A percentile compares a stretch with the other conserved stretches of the same genome.
Evolutionary conservation across 2,113 vertebrate genomes (phyloP).

Genomic region (Peromyscus maniculatus): DNA sequence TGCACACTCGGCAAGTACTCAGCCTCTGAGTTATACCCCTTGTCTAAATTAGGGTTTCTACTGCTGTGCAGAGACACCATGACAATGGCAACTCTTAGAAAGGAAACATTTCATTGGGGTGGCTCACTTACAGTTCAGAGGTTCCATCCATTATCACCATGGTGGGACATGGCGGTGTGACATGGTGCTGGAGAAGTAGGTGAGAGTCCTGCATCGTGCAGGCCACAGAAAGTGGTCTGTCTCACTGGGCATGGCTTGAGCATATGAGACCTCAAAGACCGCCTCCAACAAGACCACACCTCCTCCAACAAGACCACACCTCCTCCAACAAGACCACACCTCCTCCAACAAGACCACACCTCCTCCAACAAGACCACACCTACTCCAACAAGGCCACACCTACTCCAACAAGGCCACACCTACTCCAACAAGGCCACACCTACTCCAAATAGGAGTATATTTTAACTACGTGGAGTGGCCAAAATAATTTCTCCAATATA

Average conservation of each 20-base stretch:
- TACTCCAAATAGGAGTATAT: too few species aligned
- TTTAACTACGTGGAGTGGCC: too few species aligned
- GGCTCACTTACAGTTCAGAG: not conserved
- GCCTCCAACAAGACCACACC: not conserved
- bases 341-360: not conserved
- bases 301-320: too few species aligned
- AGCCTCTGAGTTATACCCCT: too few species aligned
- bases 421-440: not conserved
- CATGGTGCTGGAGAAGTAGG: not conserved
- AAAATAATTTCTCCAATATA: not conserved
- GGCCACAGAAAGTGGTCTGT: not conserved
- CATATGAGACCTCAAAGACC: not conserved
- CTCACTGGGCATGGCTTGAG: not conserved
- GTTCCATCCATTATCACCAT: not conserved
- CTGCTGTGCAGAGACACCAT: not conserved
- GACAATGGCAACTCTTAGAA: not conserved
- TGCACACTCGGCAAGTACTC: not conserved
- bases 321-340: too few species aligned
- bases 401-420: too few species aligned
- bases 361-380: not conserved
- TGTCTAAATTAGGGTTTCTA: not conserved
- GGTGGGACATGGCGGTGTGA: not conserved
- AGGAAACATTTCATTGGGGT: not conserved
- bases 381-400: too few species aligned
- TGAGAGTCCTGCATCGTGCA: not conserved